phyloP scores from a whole-genome alignment of 2,888 invertebrate species.

The Venustoraphidia nigricollis region DNA sequence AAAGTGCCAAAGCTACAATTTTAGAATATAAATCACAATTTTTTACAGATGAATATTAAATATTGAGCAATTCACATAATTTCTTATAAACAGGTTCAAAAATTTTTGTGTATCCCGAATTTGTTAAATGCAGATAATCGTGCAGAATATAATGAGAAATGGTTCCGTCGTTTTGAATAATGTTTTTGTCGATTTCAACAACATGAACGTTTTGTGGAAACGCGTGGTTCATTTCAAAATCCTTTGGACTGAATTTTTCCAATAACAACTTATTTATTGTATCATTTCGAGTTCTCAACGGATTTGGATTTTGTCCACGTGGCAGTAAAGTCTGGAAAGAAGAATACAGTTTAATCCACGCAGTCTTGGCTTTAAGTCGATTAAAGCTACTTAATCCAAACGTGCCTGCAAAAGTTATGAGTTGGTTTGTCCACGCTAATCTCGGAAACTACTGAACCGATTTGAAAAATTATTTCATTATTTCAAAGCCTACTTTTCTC shows the following conservation, averaged over 20 bases:
- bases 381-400: too few species aligned
- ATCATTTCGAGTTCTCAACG: constrained; percentile 39
- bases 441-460: too few species aligned
- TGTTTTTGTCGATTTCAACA: constrained; percentile 24
- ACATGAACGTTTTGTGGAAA: constrained; percentile 20
- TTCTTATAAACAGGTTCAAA: constrained; percentile 38
- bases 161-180: constrained; percentile 32
- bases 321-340: constrained; percentile 43
- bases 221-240: constrained; percentile 21
- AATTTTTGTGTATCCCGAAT: constrained; percentile 43
- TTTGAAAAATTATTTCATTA: too few species aligned
- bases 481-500: too few species aligned
- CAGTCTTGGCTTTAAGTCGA: neutral
- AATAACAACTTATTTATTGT: constrained; percentile 39
- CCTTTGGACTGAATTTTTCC: constrained; percentile 22
- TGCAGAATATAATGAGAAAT: constrained; percentile 49
- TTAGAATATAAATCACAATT: neutral
- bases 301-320: constrained; percentile 46
- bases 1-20: too few species aligned
- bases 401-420: too few species aligned
- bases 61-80: constrained; percentile 18
- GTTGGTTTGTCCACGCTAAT: too few species aligned
- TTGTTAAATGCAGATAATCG: constrained; percentile 52
- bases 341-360: too few species aligned
- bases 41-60: neutral